Base-by-base conservation (phyloP, 2,113 vertebrate species). In the Phaethon lepturus region DNA sequence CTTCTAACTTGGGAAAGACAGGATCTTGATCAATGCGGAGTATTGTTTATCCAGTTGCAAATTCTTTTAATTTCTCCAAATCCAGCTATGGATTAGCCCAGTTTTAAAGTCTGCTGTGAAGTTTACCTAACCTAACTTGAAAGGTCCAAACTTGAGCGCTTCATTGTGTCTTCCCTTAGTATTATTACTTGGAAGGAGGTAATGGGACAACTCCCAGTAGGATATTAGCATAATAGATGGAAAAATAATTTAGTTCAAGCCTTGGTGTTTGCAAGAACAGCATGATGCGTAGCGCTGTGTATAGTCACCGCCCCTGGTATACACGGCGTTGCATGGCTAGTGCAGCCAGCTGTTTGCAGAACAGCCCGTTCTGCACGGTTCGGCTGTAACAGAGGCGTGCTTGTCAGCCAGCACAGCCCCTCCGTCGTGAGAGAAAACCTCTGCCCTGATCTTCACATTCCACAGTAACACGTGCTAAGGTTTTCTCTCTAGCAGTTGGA, bases 1-100 rank as follows among this genome's bases (percentile, higher is more conserved):
- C 78, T 93, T 96, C 56, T 90, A 56, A 96, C 92, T 33, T 56
- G 26, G 91, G 78, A 86, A 90, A 66, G 62, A 55, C 2, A 71
- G 68, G 17, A 15, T 62, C 85, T 82, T 83, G 62, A 49, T 75
- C 38, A 69, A 52, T 60, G 28, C 73, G 72, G 66, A 71, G 47
- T 42, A 44, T 66, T 68, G 66, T 72, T 75, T 67, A 47, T 88
- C 58, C 52, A 90, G 45, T 12, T 96, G 60, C 58, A 90, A 84
- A 40, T 83, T 83, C 49, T 35, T 66, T 55, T 40, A 17, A 44
- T 84, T 68, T 72, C 68, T 77, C 47, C 19, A 72, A 79, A 56
- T 7, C 38, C 56, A 31, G 17, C 63, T 74, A 10, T 24, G 40
- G 10, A 8, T 72, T 53, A 67, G 35, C 83, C 87, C 76, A 20